A percentile compares a stretch with the other conserved stretches of the same genome.
phyloP scores from a whole-genome alignment of 2,113 vertebrate genomes.

The Triplophysa tibetana region DNA sequence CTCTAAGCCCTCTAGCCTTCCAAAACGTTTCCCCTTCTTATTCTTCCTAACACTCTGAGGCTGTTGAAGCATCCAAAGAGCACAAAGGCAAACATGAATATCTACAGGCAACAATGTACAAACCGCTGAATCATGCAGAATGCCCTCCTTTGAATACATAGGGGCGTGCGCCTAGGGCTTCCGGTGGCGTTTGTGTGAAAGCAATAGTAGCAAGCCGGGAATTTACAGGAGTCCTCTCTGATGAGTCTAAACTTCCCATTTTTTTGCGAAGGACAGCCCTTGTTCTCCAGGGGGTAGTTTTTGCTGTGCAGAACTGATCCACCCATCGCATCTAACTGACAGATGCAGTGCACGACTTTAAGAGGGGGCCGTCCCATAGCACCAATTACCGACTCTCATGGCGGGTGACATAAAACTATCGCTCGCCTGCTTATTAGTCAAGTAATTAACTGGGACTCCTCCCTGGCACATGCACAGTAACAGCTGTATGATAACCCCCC shows the following conservation, averaged over 20 bases:
- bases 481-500: constrained; percentile 45
- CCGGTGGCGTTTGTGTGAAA: constrained; percentile 7
- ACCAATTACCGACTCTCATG: constrained; percentile 32
- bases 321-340: constrained; percentile 1
- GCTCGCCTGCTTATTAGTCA: constrained; percentile 49
- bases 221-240: background rate
- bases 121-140: constrained; percentile 54
- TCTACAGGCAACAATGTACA: constrained; percentile 43
- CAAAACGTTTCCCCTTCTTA: constrained; percentile 4
- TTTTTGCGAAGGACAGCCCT: background rate
- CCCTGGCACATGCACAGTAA: constrained; percentile 43
- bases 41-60: constrained; percentile 25
- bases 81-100: constrained; percentile 43
- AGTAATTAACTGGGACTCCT: constrained; percentile 51
- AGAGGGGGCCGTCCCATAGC: constrained; percentile 28
- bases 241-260: background rate
- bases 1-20: constrained; percentile 16
- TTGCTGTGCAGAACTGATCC: background rate
- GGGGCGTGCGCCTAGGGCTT: background rate
- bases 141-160: constrained; percentile 33
- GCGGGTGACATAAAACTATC: constrained; percentile 41
- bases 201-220: constrained; percentile 6
- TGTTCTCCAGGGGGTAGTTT: constrained; percentile 2
- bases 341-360: constrained; percentile 27
- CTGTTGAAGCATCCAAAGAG: constrained; percentile 36